Evolutionary conservation across 2,888 invertebrate genomes (phyloP).

Genomic region (Sipha maydis): DNA sequence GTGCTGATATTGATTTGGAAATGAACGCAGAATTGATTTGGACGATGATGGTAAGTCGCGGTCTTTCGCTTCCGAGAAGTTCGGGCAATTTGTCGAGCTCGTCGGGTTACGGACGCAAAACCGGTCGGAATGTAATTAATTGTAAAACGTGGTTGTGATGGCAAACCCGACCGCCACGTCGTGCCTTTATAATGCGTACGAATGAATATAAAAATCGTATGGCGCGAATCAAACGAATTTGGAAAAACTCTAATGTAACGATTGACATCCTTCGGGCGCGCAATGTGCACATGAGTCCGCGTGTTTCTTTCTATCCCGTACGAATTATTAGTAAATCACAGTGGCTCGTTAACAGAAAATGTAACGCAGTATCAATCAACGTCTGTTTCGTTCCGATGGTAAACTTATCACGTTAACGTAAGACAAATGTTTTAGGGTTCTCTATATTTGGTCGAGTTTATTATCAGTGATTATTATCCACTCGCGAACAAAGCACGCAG

Average conservation of each 20-base stretch:
- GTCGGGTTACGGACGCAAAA: too few relatives aligned
- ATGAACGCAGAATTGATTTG: too few relatives aligned
- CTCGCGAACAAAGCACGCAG: background rate
- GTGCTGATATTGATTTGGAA: too few relatives aligned
- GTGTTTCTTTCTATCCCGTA: background rate
- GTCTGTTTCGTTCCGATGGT: background rate
- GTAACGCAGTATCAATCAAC: background rate
- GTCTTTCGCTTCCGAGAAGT: too few relatives aligned
- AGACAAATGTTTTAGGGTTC: conserved; percentile 1
- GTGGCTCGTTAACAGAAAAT: background rate
- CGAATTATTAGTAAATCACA: conserved; percentile 18
- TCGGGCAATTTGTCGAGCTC: too few relatives aligned
- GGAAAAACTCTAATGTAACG: background rate
- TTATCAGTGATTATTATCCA: background rate
- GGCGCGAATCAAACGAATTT: too few relatives aligned
- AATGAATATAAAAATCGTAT: too few relatives aligned
- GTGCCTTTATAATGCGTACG: too few relatives aligned
- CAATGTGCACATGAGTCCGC: background rate
- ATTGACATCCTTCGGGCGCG: background rate
- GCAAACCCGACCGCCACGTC: too few relatives aligned
- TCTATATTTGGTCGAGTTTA: background rate
- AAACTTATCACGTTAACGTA: background rate
- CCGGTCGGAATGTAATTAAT: too few relatives aligned
- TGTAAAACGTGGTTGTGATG: too few relatives aligned
- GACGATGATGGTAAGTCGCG: too few relatives aligned